Evolutionary conservation across 2,797 vertebrate species (phyloP).

Genomic region (Karalla daura): DNA sequence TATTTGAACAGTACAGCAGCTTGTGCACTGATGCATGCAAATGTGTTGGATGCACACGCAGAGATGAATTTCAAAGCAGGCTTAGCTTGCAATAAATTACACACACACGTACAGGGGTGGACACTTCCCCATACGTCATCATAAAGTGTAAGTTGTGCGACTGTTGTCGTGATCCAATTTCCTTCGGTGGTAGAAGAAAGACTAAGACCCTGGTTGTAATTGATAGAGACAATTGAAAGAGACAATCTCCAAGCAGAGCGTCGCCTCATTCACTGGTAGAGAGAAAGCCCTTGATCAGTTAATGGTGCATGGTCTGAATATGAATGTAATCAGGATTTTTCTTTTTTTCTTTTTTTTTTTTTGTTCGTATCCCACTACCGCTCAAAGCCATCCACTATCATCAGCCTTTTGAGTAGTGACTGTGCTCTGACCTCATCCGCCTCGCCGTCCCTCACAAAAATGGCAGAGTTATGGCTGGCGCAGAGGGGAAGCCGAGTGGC

Average conservation of each 20-base stretch:
- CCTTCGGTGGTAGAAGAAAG: constrained; percentile 31
- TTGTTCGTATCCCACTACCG: constrained; percentile 56
- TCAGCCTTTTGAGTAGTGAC: constrained; percentile 42
- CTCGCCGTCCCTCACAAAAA: constrained; percentile 58
- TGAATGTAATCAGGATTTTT: constrained; percentile 74
- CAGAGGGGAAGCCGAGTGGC: constrained; percentile 36
- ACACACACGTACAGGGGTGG: constrained; percentile 5
- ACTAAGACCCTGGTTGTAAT: constrained; percentile 47
- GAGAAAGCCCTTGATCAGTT: constrained; percentile 62
- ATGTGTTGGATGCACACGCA: constrained; percentile 34
- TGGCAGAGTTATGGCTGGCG: constrained; percentile 70
- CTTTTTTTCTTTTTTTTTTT: no score
- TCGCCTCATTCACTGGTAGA: constrained; percentile 46
- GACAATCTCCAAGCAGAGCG: constrained; percentile 55
- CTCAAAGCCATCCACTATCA: constrained; percentile 67
- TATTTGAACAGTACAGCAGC: constrained; percentile 38
- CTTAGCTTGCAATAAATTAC: constrained; percentile 37
- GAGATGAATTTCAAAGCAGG: constrained; percentile 49
- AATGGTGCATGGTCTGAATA: constrained; percentile 58
- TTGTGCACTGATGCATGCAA: constrained; percentile 50
- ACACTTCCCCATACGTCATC: constrained; percentile 23
- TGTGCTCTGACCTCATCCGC: constrained; percentile 67
- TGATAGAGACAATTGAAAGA: constrained; percentile 61
- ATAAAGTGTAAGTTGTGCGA: constrained; percentile 19
- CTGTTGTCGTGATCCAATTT: constrained; percentile 31